phyloP scores from a whole-genome alignment of 2,113 vertebrate species.

The Nerophis lumbriciformis region DNA sequence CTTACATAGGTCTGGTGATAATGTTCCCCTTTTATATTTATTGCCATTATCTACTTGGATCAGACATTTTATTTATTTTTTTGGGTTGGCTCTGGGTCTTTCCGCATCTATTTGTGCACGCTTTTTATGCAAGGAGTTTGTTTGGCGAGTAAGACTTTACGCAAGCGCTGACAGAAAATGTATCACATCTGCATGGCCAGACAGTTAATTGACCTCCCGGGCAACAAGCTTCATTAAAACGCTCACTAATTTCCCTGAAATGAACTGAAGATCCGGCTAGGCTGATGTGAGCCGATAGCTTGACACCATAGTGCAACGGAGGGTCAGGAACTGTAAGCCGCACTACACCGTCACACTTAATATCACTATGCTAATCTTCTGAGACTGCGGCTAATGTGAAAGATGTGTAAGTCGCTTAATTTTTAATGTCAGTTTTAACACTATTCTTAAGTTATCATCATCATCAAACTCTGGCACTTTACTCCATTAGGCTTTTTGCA shows the following conservation, averaged over 20 bases:
- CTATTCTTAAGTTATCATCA: conserved; percentile 50
- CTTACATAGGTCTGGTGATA: too few species aligned
- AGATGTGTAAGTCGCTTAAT: conserved; percentile 59
- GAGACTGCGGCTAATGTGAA: conserved; percentile 60
- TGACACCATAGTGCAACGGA: conserved; percentile 33
- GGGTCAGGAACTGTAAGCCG: conserved; percentile 47
- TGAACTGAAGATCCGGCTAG: conserved; percentile 45
- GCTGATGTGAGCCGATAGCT: conserved; percentile 47
- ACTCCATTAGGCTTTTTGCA: conserved; percentile 54
- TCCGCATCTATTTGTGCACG: not conserved
- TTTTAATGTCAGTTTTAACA: conserved; percentile 60
- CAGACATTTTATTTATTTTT: not conserved
- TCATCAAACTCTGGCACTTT: conserved; percentile 55
- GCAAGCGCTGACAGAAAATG: conserved; percentile 25
- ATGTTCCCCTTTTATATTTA: not conserved
- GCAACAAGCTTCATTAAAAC: conserved; percentile 56
- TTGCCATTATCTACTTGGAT: not conserved
- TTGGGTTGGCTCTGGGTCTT: not conserved
- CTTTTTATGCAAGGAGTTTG: not conserved
- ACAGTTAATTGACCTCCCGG: conserved; percentile 49
- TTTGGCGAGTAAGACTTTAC: not conserved
- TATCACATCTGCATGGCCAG: conserved; percentile 42
- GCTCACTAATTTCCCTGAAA: conserved; percentile 53
- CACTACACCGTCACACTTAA: conserved; percentile 38
- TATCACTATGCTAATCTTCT: conserved; percentile 57